Evolutionary conservation across 1,140 invertebrate genomes (phyloP), one percentile per base, ranked within the genome.

Genomic region (Adoxophyes honmai): DNA sequence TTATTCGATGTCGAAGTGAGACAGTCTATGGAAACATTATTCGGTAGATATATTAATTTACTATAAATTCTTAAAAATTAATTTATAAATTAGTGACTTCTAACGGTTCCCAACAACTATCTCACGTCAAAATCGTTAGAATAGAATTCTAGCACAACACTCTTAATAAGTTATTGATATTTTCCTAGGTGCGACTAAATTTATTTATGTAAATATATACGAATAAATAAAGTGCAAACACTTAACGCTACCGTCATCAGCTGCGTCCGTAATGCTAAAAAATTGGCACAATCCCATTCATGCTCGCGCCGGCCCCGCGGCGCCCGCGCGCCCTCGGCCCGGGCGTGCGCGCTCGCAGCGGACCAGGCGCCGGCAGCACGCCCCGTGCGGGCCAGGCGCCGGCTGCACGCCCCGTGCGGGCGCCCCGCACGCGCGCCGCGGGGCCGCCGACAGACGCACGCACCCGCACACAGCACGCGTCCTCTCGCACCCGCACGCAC

Each of bases 111-210:
- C 69, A 68, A 64, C 55, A 78, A 75, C 74, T 84, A 76, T 87
- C 79, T 84, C 82, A 79, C 78, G 68, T 81, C 82, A 78, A 83
- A 73, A 78, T 77, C 81, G 81, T 76, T 73, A 66, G 72, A 75
- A 81, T 83, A 84, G 79, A 72, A 72, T 68, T 83, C 83, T 88
- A 88, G 81, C 85, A 88, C 85, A 86, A 88, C 85, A 88, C 83
- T 88, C 85, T 88, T 86, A 88, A 75, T 88, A 85, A 84, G 79
- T 85, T 88, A 86, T 86, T 88, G 85, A 88, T 88, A 86, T 88
- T 88, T 86, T 75, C 68, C 85, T 88, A 88, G 81, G 85, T 88
- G 85, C 85, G 81, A 82, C 85, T 88, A 88, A 88, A 72, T 77
- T 86, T 88, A 85, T 52, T 48, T 80, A 81, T 73, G 71, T 88